Conservation (phyloP, 37 sponge, comb jelly and placozoan genomes). For the Axinella damicornis region DNA sequence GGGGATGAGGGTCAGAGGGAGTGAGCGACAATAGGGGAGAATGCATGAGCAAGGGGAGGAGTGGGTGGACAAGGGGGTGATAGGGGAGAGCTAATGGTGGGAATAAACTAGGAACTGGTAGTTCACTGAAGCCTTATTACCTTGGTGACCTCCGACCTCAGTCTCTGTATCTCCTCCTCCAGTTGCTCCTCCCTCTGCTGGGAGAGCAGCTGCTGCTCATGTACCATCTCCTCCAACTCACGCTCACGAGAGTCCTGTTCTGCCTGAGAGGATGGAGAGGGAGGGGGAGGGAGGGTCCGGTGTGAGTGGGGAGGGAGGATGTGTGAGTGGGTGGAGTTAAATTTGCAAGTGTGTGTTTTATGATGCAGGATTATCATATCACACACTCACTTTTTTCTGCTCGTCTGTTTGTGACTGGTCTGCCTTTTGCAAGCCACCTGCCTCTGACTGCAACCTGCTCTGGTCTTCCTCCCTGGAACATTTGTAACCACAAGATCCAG, state of each 20-base stretch:
- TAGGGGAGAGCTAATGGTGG: background rate
- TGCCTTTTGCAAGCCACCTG: too few relatives aligned
- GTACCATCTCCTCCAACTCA: background rate
- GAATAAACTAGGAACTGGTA: background rate
- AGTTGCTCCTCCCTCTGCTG: constrained; percentile 22
- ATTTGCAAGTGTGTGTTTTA: too few relatives aligned
- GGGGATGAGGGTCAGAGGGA: background rate
- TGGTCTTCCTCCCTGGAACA: too few relatives aligned
- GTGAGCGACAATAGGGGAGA: too few relatives aligned
- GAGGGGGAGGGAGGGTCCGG: too few relatives aligned
- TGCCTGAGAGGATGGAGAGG: background rate
- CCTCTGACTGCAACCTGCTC: too few relatives aligned
- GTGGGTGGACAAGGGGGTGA: background rate
- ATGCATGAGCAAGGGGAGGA: background rate
- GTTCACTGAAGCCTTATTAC: background rate
- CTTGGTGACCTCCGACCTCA: background rate
- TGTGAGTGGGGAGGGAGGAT: too few relatives aligned
- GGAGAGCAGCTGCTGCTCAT: background rate
- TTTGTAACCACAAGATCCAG: too few relatives aligned
- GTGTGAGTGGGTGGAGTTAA: too few relatives aligned
- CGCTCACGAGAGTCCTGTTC: background rate
- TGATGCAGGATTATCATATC: too few relatives aligned
- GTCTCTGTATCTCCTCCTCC: constrained; percentile 27
- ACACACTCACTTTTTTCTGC: too few relatives aligned
- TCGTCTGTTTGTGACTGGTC: too few relatives aligned